Conservation (phyloP, 2,797 vertebrate genomes). For the Chelidonichthys spinosus region DNA sequence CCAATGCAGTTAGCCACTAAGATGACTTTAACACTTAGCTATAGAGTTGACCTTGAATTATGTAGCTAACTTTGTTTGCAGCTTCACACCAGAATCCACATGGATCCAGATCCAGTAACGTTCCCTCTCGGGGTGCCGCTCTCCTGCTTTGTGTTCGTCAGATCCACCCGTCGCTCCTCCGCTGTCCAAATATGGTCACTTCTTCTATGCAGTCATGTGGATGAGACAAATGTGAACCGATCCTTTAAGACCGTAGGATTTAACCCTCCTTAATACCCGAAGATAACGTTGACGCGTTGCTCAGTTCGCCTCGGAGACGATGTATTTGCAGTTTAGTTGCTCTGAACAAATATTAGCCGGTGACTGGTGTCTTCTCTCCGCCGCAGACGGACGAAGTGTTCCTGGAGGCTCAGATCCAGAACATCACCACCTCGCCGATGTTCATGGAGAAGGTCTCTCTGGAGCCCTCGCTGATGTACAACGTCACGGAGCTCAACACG, state of each 20-base stretch:
- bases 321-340: neutral
- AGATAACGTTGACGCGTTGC: constrained; percentile 43
- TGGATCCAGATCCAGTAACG: no score
- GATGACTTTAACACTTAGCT: no score
- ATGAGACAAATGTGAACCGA: constrained; percentile 14
- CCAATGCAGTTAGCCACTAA: no score
- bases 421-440: constrained; percentile 99
- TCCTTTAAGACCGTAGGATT: constrained; percentile 37
- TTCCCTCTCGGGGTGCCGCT: no score
- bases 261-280: constrained; percentile 18
- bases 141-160: no score
- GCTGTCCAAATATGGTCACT: no score
- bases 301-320: constrained; percentile 67
- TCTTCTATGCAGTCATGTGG: no score
- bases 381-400: constrained; percentile 98
- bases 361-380: constrained; percentile 27
- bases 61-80: no score
- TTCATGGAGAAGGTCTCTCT: constrained; percentile 99
- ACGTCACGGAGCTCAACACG: constrained; percentile 93
- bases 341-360: neutral
- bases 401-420: constrained; percentile 99
- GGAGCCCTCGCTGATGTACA: constrained; percentile 98
- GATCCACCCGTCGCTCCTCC: no score
- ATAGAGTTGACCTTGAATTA: no score
- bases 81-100: no score